Percentiles rank a stretch among this genome's conserved stretches.
Evolutionary conservation across 2,888 invertebrate genomes (phyloP).

Genomic region (Lissocephala sabroskyi): DNA sequence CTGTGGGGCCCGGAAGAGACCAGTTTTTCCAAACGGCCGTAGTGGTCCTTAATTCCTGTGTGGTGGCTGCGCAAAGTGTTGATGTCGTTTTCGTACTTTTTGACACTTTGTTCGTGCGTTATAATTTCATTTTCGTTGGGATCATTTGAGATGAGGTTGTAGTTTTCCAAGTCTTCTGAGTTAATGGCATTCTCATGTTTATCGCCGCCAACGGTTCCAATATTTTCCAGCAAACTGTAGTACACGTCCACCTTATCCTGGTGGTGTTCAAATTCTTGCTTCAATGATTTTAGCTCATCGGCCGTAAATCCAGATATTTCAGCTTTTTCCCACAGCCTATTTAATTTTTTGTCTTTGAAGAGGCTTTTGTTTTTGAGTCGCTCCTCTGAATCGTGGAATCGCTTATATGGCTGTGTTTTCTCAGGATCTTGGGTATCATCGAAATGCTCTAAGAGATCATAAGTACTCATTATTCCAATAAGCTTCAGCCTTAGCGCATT

Average conservation of each 20-base stretch:
- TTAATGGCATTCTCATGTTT: slow-evolving; percentile 81
- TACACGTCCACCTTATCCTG: slow-evolving; percentile 95
- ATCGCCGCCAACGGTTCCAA: slow-evolving; percentile 75
- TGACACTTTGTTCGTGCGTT: slow-evolving; percentile 70
- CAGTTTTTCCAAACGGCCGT: slow-evolving; percentile 82
- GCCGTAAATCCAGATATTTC: slow-evolving; percentile 89
- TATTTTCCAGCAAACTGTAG: slow-evolving; percentile 82
- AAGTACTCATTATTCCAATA: slow-evolving; percentile 86
- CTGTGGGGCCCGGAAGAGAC: slow-evolving; percentile 85
- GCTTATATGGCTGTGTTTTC: slow-evolving; percentile 70
- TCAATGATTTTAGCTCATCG: slow-evolving; percentile 85
- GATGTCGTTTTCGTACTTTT: slow-evolving; percentile 78
- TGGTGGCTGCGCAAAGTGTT: slow-evolving; percentile 84
- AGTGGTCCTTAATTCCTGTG: slow-evolving; percentile 82
- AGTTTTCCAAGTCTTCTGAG: slow-evolving; percentile 81
- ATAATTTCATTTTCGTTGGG: slow-evolving; percentile 73
- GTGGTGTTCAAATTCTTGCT: slow-evolving; percentile 92
- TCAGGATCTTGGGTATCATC: slow-evolving; percentile 78
- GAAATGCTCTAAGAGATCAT: slow-evolving; percentile 86
- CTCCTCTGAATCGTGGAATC: slow-evolving; percentile 73
- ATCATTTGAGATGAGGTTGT: slow-evolving; percentile 80
- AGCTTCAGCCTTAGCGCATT: slow-evolving; percentile 85
- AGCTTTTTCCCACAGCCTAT: slow-evolving; percentile 91
- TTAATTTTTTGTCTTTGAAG: slow-evolving; percentile 92
- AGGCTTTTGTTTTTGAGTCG: slow-evolving; percentile 82